Evolutionary conservation across 2,797 vertebrate species (phyloP).

Genomic region (Heliangelus exortis): DNA sequence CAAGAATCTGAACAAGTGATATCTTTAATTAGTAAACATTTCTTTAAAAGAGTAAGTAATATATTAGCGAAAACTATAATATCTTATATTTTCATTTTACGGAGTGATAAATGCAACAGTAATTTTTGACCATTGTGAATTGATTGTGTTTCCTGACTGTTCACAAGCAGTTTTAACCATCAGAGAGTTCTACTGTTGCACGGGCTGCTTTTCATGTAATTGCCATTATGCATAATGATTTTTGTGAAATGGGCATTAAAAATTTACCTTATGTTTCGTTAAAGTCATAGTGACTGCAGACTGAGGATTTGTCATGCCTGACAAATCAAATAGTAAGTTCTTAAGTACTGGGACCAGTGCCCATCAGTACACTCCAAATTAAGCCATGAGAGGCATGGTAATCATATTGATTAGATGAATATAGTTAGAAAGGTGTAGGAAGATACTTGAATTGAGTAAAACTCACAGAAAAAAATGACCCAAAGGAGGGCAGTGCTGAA

Average conservation of each 20-base stretch:
- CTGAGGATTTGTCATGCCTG: neutral
- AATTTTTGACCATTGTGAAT: neutral
- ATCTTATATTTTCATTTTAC: neutral
- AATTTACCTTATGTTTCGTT: constrained; percentile 1
- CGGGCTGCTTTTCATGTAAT: neutral
- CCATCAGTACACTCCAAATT: neutral
- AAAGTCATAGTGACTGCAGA: neutral
- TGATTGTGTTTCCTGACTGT: neutral
- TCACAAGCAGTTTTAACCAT: neutral
- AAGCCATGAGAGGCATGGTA: neutral
- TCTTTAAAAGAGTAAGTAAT: neutral
- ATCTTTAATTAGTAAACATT: neutral
- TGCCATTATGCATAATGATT: neutral
- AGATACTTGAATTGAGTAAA: neutral
- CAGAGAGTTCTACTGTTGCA: neutral
- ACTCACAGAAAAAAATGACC: accelerated
- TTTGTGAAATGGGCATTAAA: neutral
- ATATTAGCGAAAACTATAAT: neutral
- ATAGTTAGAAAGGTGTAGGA: neutral
- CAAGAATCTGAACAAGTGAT: neutral
- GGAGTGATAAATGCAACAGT: neutral
- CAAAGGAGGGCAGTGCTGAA: neutral
- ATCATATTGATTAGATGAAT: neutral
- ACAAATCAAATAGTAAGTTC: constrained; percentile 15
- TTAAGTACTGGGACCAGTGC: neutral